Evolutionary conservation across 2,113 vertebrate genomes (phyloP), one percentile per base, ranked within the genome.

Genomic region (Uria aalge): DNA sequence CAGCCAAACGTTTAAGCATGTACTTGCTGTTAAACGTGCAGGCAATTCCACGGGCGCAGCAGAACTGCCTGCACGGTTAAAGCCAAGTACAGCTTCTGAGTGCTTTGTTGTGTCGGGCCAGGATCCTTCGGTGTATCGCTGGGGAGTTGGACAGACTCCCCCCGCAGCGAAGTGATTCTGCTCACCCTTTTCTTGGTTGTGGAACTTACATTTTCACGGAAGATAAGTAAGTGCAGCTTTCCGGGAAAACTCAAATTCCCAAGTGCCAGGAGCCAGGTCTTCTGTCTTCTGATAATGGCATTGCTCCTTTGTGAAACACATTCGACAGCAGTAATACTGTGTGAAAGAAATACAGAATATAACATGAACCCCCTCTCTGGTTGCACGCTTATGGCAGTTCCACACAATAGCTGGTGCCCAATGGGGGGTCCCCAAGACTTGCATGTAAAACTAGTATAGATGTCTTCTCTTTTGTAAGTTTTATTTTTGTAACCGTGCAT

Each of bases 401-500:
- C 98, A 98, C 98, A 98, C 98, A 97, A 98, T 98, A 98, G 98
- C 97, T 98, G 98, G 98, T 98, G 98, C 98, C 98, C 98, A 98
- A 97, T 83, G 98, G 97, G 92, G 99, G 99, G 98, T 99, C 98
- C 98, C 99, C 98, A 98, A 99, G 99, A 99, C 99, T 99, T 99
- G 99, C 99, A 99, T 99, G 99, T 99, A 98, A 99, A 99, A 99
- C 99, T 99, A 99, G 99, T 99, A 99, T 99, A 99, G 99, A 99
- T 98, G 98, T 98, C 98, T 98, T 97, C 98, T 98, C 98, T 98
- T 99, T 99, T 99, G 99, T 99, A 99, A 99, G 98, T 99, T 99
- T 99, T 99, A 99, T 99, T 99, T 99, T 99, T 99, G 99, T 99
- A 99, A 99, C 98, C 99, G 99, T 99, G 99, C 99, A 99, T 99